A percentile compares a stretch with the other conserved stretches of the same genome.
These are phyloP conservation scores for Halichoerus grypus DNA, from an alignment of 2,113 vertebrate genomes.

Conservation along the genomic window DNA sequence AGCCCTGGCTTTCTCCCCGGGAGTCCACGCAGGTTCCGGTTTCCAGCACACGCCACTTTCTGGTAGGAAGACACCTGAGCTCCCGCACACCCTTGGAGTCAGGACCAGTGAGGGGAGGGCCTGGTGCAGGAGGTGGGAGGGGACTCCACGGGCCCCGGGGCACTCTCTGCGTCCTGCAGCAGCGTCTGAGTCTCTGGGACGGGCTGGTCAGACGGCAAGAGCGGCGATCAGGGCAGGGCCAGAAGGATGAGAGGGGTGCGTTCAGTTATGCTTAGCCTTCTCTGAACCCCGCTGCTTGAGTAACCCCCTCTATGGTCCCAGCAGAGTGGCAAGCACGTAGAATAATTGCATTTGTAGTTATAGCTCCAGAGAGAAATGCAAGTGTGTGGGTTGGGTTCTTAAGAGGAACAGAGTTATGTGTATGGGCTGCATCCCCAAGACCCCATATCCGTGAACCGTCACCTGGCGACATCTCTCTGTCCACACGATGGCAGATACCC, in stretches of 20 bases:
- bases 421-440: not conserved
- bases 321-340: not conserved
- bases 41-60: constrained; percentile 55
- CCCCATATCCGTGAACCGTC: not conserved
- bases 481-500: not conserved
- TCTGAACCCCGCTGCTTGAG: not conserved
- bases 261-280: not conserved
- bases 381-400: not conserved
- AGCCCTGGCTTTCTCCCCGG: constrained; percentile 45
- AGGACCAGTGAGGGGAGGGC: not conserved
- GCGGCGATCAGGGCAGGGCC: not conserved
- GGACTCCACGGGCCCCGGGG: fast-evolving
- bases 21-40: not conserved
- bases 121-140: too few species aligned
- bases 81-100: not conserved
- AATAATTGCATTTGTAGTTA: not conserved
- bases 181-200: not conserved
- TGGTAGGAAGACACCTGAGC: constrained; percentile 83
- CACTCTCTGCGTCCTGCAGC: not conserved
- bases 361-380: not conserved
- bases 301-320: not conserved
- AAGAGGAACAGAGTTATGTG: not conserved
- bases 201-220: not conserved
- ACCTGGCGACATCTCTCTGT: not conserved
- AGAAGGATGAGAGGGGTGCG: not conserved